Evolutionary conservation across 2,113 vertebrate species (phyloP).

Genomic region (Puffinus mauretanicus): DNA sequence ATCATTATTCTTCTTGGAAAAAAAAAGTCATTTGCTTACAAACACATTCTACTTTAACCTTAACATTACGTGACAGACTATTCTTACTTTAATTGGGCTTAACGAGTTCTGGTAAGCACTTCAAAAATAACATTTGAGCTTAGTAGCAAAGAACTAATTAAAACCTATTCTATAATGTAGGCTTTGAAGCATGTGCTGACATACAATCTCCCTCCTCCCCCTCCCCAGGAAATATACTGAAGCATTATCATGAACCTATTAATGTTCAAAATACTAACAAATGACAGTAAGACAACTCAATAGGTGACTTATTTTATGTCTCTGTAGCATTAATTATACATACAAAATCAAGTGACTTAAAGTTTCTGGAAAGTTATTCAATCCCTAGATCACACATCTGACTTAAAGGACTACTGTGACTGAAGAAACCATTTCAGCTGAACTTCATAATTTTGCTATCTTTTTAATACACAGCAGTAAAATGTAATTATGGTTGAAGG

Average conservation of each 20-base stretch:
- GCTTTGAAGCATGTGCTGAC: neutral
- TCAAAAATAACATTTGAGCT: neutral
- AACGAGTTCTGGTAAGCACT: neutral
- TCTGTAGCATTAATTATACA: neutral
- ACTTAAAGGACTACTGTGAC: neutral
- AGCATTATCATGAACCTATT: neutral
- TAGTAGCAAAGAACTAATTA: neutral
- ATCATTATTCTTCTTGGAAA: neutral
- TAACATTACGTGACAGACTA: neutral
- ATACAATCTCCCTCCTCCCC: rapidly evolving
- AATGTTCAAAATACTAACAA: neutral
- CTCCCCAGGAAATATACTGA: neutral
- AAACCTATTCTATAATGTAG: neutral
- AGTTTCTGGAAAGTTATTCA: neutral
- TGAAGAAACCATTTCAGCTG: neutral
- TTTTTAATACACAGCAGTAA: neutral
- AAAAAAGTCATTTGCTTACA: neutral
- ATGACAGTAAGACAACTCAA: neutral
- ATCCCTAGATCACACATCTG: neutral
- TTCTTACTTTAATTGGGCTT: neutral
- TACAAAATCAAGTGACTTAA: neutral
- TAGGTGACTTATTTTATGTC: neutral
- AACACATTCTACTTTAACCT: neutral
- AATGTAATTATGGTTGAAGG: neutral
- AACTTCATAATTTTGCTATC: neutral